These are phyloP conservation scores for Meloidogyne chitwoodi DNA, from an alignment of 1,140 invertebrate species.

Conservation along the genomic window DNA sequence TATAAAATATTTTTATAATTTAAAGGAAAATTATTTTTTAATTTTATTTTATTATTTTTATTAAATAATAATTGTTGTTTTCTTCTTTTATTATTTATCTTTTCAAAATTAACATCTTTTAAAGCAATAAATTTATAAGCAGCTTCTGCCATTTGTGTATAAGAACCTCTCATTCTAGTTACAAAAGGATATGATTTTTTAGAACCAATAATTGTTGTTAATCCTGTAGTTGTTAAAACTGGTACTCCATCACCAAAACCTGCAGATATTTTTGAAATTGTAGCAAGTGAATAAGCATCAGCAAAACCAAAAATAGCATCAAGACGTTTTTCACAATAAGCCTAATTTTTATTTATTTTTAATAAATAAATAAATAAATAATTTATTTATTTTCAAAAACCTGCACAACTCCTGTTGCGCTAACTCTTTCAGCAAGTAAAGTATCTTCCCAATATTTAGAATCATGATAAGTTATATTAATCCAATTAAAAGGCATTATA, in stretches of 20 bases:
- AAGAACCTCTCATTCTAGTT: conserved; percentile 79
- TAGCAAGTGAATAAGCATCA: conserved; percentile 83
- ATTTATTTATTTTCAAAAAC: not conserved
- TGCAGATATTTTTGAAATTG: conserved; percentile 78
- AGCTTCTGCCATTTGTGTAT: conserved; percentile 69
- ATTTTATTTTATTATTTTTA: not conserved
- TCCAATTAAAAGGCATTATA: conserved; percentile 46
- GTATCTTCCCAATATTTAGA: conserved; percentile 52
- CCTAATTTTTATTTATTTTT: conserved; percentile 5
- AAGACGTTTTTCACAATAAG: conserved; percentile 49
- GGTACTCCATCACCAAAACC: conserved; percentile 74
- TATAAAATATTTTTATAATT: conserved; percentile 56
- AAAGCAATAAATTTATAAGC: conserved; percentile 53
- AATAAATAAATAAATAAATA: no score
- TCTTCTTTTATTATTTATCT: not conserved
- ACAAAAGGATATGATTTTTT: conserved; percentile 72
- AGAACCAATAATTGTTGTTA: conserved; percentile 73
- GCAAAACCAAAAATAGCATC: conserved; percentile 72
- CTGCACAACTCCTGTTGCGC: conserved; percentile 27
- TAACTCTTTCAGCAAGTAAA: conserved; percentile 42
- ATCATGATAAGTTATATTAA: conserved; percentile 53
- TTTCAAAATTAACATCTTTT: conserved; percentile 20
- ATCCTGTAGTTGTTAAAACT: conserved; percentile 76
- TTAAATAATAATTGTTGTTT: not conserved
- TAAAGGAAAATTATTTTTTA: conserved; percentile 22